A percentile compares a stretch with the other conserved stretches of the same genome.
Evolutionary conservation across 2,888 invertebrate genomes (phyloP).

Genomic region (Pyrrhia umbra): DNA sequence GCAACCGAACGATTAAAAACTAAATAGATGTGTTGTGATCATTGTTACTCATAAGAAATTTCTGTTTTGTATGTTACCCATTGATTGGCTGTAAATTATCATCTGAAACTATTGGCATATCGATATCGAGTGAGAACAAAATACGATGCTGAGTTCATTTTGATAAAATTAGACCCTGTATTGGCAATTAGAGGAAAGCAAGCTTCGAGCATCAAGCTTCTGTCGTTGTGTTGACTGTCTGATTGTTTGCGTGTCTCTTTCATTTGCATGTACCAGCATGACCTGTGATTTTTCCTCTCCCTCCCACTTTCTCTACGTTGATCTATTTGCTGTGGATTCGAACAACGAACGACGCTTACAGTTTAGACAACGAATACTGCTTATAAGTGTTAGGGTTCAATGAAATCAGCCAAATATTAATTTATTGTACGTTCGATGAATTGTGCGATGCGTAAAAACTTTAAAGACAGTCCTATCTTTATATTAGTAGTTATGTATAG

Average conservation of each 20-base stretch:
- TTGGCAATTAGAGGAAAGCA: conserved; percentile 80
- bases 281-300: conserved; percentile 81
- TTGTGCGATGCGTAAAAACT: conserved; percentile 70
- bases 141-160: conserved; percentile 64
- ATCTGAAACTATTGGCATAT: conserved; percentile 69
- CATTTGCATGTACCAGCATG: conserved; percentile 90
- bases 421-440: conserved; percentile 56
- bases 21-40: conserved; percentile 85
- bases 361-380: conserved; percentile 58
- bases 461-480: conserved; percentile 69
- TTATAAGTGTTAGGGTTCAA: conserved; percentile 58
- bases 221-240: conserved; percentile 85
- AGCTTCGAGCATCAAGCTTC: conserved; percentile 87
- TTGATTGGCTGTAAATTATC: conserved; percentile 83
- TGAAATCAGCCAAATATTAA: conserved; percentile 48
- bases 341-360: conserved; percentile 71
- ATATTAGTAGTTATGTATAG: conserved; percentile 72
- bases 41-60: conserved; percentile 75
- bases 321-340: conserved; percentile 74
- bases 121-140: conserved; percentile 60
- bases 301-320: conserved; percentile 75
- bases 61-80: conserved; percentile 73
- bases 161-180: conserved; percentile 80
- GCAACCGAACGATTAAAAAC: conserved; percentile 73
- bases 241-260: conserved; percentile 89